Percentiles rank a stretch among this genome's conserved stretches.
phyloP scores from a whole-genome alignment of 2,888 invertebrate species.

The Agriopis aurantiaria region DNA sequence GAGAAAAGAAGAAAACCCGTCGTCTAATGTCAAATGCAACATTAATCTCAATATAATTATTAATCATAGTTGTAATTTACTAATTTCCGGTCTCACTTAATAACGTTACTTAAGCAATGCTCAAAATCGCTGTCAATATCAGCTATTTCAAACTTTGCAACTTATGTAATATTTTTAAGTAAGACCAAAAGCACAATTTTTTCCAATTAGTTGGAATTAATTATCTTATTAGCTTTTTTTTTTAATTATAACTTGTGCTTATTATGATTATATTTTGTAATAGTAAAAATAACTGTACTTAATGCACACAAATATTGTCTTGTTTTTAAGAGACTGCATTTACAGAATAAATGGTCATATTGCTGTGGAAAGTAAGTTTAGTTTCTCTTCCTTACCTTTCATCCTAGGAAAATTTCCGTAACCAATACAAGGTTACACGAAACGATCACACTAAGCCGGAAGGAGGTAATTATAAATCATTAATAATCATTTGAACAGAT shows the following conservation, averaged over 20 bases:
- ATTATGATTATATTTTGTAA: slow-evolving; percentile 1
- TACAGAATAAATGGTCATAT: slow-evolving; percentile 43
- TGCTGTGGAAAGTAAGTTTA: slow-evolving; percentile 31
- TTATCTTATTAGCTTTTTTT: no score
- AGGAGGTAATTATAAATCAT: no score
- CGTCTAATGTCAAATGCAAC: neutral
- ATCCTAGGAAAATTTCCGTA: neutral
- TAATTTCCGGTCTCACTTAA: neutral
- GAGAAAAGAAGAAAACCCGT: neutral
- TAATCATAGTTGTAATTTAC: neutral
- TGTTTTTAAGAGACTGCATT: slow-evolving; percentile 56
- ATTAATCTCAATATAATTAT: slow-evolving; percentile 4
- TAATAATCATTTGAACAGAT: no score
- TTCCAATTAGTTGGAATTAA: no score
- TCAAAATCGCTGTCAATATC: no score
- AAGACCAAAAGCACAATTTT: no score
- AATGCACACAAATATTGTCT: slow-evolving; percentile 36
- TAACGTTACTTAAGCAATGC: no score
- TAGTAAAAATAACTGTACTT: slow-evolving; percentile 29
- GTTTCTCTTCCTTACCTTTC: slow-evolving; percentile 16
- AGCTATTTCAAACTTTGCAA: no score
- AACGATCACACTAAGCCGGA: no score
- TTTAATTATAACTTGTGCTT: neutral
- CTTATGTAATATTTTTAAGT: no score
- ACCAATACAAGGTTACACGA: neutral